Evolutionary conservation across 2,888 invertebrate species (phyloP), one percentile per base, ranked within the genome.

Genomic region (Caenorhabditis becei): DNA sequence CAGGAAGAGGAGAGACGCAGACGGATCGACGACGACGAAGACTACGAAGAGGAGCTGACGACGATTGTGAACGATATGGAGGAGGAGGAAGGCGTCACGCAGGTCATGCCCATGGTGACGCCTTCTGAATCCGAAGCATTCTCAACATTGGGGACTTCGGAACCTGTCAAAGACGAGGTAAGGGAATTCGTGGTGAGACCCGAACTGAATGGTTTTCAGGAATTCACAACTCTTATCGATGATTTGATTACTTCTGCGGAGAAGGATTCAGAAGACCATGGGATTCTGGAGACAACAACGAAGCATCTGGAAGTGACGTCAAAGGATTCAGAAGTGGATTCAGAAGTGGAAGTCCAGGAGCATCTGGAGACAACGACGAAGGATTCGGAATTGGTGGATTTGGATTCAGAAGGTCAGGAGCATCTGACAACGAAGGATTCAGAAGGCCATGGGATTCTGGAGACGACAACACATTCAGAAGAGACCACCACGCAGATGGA

Each of bases 1-100:
- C 66, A 61, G 37, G 80, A 80, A 44, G 74, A 78, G 59, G 78
- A 79, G 63, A 74, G 66, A 61, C 62, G 75, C 44, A 49, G 69
- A 58, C 67, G 78, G 24, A 78, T 78, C 20, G 74, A 72, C 16
- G 75, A 79, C 47, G 67, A 70, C 53, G 67, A 75, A 26, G 75
- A 75, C 35, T 62, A 80, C 28, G 75, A 77, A 66, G 62, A 84
- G 56, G 83, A 82, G 49, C 41, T 84, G 62, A 82, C 83, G 16
- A 84, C 83, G 1, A 74, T 84, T 20, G 63, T 84, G 10, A 84
- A 82, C 26, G 41, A 74, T 14, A 77, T 81, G 70, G 83, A 83
- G 51, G 70, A 77, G 4, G 77, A 74, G 47, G 28, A 35, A 32
- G 32, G 4, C 32, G 10, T 10, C 41, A 41, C 41, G n/a, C n/a